Conservation (phyloP, 2,113 vertebrate species). For the Prunella fulvescens region DNA sequence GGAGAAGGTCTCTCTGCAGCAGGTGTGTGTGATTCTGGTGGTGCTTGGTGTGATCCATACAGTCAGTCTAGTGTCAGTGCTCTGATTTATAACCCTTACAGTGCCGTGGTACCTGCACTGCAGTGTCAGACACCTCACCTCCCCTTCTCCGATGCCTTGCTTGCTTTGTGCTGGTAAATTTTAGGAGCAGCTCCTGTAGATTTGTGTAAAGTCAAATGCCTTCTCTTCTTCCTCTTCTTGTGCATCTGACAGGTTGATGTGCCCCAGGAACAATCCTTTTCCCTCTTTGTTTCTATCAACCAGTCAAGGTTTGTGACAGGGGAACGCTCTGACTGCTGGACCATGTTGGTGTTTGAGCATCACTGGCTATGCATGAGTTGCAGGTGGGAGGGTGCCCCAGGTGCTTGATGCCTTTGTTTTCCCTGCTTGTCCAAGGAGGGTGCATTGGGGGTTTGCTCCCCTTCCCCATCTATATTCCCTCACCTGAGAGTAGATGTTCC, state of each 20-base stretch:
- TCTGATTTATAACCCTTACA: neutral
- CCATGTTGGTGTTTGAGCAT: fast-evolving
- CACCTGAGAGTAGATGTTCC: neutral
- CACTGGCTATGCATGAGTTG: neutral
- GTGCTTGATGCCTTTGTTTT: neutral
- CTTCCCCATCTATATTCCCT: neutral
- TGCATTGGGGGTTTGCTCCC: neutral
- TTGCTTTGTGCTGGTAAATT: neutral
- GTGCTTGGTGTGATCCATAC: neutral
- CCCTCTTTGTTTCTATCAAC: neutral
- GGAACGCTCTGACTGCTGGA: neutral
- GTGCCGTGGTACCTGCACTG: neutral
- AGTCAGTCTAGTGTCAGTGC: neutral
- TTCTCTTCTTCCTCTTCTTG: neutral
- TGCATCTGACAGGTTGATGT: neutral
- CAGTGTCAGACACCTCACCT: neutral
- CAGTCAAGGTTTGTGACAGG: neutral
- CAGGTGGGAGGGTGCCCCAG: neutral
- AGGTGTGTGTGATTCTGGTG: neutral
- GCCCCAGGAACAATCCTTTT: neutral
- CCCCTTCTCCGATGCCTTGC: fast-evolving
- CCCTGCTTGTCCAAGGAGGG: neutral
- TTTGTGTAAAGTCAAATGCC: neutral
- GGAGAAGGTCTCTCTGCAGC: neutral
- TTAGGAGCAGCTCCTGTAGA: neutral